Percentiles rank a stretch among this genome's conserved stretches.
Conservation (phyloP, 2,888 invertebrate species). For the Acleris holmiana region DNA sequence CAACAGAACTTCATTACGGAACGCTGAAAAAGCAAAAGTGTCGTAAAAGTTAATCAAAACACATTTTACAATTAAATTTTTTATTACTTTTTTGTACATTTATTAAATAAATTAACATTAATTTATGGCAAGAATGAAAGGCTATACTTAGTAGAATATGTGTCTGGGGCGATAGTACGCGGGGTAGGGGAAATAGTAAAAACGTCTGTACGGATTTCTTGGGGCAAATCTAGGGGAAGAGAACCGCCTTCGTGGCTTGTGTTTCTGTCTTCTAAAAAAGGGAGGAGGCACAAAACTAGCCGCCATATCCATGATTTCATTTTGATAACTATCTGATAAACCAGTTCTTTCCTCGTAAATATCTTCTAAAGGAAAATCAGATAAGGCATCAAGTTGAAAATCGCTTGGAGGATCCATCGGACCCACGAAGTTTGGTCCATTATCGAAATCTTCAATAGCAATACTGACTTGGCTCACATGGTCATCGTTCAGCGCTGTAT, state of each 20-base stretch:
- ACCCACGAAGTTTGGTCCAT: constrained; percentile 34
- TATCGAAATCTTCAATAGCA: constrained; percentile 56
- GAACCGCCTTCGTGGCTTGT: constrained; percentile 54
- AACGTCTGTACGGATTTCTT: constrained; percentile 59
- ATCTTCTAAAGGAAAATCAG: constrained; percentile 41
- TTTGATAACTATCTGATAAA: constrained; percentile 54
- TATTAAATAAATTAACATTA: constrained; percentile 40
- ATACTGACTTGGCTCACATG: constrained; percentile 50
- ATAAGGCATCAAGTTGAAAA: constrained; percentile 34
- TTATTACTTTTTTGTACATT: not conserved
- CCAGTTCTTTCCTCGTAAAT: constrained; percentile 50
- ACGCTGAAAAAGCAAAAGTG: not conserved
- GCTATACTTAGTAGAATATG: constrained; percentile 62
- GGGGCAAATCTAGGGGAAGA: constrained; percentile 60
- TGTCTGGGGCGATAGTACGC: constrained; percentile 67
- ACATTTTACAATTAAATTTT: not conserved
- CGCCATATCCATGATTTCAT: constrained; percentile 73
- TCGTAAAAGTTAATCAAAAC: not conserved
- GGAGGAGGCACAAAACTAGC: constrained; percentile 69
- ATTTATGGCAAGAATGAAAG: constrained; percentile 35
- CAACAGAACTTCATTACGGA: no score
- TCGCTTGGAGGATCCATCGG: constrained; percentile 35
- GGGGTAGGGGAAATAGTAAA: constrained; percentile 62
- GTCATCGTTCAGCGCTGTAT: constrained; percentile 44
- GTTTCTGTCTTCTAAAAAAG: constrained; percentile 52